A percentile compares a stretch with the other conserved stretches of the same genome.
Evolutionary conservation across 2,797 vertebrate species (phyloP).

Genomic region (Parauchenoglanis punctatus): DNA sequence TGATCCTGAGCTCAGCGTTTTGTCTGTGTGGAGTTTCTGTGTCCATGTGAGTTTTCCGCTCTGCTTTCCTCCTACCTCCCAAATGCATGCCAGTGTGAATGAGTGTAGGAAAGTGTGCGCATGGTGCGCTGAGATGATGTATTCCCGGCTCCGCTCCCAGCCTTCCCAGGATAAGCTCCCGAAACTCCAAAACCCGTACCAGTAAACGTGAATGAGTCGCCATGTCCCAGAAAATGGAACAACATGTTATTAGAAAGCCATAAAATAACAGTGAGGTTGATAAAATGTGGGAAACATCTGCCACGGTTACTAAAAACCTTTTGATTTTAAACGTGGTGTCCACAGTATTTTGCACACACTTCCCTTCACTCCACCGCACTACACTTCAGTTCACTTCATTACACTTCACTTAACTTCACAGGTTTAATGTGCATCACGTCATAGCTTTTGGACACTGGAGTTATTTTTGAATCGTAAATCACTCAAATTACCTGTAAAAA

Average conservation of each 20-base stretch:
- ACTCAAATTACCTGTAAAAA: background rate
- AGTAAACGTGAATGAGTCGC: background rate
- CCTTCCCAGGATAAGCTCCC: background rate
- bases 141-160: background rate
- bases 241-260: background rate
- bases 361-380: background rate
- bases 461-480: background rate
- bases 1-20: background rate
- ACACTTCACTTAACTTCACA: slow-evolving; percentile 13
- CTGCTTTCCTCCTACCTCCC: background rate
- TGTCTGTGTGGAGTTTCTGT: background rate
- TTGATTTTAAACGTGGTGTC: background rate
- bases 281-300: background rate
- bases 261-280: background rate
- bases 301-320: background rate
- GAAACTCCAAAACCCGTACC: background rate
- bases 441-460: background rate
- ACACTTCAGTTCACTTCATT: slow-evolving; percentile 15
- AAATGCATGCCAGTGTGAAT: background rate
- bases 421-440: background rate
- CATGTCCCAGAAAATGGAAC: background rate
- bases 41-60: background rate
- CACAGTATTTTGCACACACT: background rate
- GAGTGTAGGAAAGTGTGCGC: background rate
- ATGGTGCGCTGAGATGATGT: background rate